Base-by-base conservation (phyloP, 2,797 vertebrate species). In the Thunnus albacares region DNA sequence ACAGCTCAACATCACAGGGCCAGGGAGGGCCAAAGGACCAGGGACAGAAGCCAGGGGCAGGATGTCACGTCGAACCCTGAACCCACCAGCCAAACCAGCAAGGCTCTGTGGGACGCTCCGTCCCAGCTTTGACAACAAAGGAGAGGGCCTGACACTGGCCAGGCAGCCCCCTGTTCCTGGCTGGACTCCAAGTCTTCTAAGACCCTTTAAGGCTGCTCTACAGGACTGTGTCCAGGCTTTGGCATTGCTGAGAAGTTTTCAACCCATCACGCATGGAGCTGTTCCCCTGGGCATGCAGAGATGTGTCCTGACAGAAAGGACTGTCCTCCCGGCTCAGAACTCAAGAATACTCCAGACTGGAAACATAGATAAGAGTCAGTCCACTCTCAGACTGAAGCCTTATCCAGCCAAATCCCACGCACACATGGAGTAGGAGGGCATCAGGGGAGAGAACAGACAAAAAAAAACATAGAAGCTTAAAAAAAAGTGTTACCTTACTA, bases 41-140 rank as follows among this genome's bases (percentile, higher is more conserved):
- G 87, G 86, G 84, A 84, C 81, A 74, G 78, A 73, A 91, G 91
- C 91, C 90, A 91, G 85, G 90, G 90, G 90, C 95, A 94, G 93
- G 95, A 95, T 95, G 93, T 95, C 94, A 95, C 93, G 87, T 94
- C 93, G 91, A 81, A 89, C 87, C 87, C 90, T 85, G 77, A 87
- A 87, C 67, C 78, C 74, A 89, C 81, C 86, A 88, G 93, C 92
- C 93, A 94, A 92, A 91, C 84, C 91, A 91, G 86, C 80, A 77
- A 78, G 86, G 59, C 93, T 87, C 87, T 81, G 90, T 91, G 90
- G 92, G 92, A 93, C 82, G 52, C 87, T 84, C 72, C 69, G 88
- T 90, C 90, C 90, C 84, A 87, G 90, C 79, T 81, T 74, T 51
- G 68, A 89, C 73, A 88, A 95, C 92, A 95, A 94, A 93, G 77